Evolutionary conservation across 2,113 vertebrate genomes (phyloP), one percentile per base, ranked within the genome.

Genomic region (Burhinus bistriatus): DNA sequence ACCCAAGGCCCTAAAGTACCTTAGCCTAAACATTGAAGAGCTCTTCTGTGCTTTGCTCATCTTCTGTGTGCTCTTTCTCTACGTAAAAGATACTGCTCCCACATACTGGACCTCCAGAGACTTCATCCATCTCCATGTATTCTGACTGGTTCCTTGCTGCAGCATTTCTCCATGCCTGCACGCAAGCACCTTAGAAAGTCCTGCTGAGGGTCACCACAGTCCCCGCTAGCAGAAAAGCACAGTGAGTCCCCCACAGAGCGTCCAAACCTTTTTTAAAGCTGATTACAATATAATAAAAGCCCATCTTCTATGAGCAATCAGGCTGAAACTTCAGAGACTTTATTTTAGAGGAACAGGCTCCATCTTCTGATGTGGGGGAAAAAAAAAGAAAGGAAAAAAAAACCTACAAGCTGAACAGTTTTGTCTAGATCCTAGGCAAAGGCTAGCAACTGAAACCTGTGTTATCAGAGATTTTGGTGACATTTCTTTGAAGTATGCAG

Each of bases 71-170:
- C 32, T 5, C 2, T 16, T 45, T n/a, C 32, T 25, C 42, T 15
- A 14, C 3, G 25, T 15, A 11, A 6, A 36, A 36, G 42, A 9
- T 1, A 16, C 25, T 2, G 42, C 42, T 9, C 2, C 4, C 32
- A 9, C 42, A 1, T 3, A 3, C 9, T 25, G 73, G 55, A 12
- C 55, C 42, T 7, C 34, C 55, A 12, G 17, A 5, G 6, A 45
- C 40, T 5, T 27, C 40, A 7, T 5, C 27, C 23, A 1, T 4
- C 54, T 11, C 42, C 55, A 4, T 2, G 14, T 12, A 3, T 9
- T 4, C 54, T 8, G 54, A 14, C 40, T 12, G 40, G 23, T 12
- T 20, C 15, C 52, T 30, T 12, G 36, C 26, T 12, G 25, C 61
- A 62, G 61, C 61, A 9, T 27, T n/a, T 19, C 71, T 36, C 34